Conservation (phyloP, 30 jellyfish, hydroid and myxozoan species). For the Calvadosia cruxmelitensis region DNA sequence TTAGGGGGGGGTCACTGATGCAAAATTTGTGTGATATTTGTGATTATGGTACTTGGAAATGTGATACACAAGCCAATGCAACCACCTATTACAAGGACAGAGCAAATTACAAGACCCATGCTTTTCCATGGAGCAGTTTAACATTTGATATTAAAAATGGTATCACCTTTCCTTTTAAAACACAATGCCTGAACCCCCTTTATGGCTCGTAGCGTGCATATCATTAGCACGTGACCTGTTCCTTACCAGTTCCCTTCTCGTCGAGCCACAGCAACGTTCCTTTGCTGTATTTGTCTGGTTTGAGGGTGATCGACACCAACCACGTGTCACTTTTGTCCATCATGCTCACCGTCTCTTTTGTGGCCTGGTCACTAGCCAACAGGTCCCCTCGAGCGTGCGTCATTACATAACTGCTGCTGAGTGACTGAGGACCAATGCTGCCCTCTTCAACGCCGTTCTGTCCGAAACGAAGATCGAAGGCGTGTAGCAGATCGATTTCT, state of each 20-base stretch:
- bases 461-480: conserved; percentile 49
- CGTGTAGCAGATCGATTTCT: conserved; percentile 63
- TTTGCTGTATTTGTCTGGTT: conserved; percentile 52
- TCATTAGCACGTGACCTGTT: too few species aligned
- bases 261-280: conserved; percentile 84
- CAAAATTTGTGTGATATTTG: too few species aligned
- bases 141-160: background rate
- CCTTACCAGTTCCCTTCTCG: conserved; percentile 45
- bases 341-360: conserved; percentile 43
- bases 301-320: conserved; percentile 51
- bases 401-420: conserved; percentile 29
- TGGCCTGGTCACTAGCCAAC: conserved; percentile 30
- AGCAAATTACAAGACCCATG: background rate
- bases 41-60: too few species aligned
- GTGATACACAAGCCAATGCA: too few species aligned
- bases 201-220: too few species aligned
- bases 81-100: too few species aligned
- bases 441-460: conserved; percentile 43
- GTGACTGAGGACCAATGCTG: conserved; percentile 16
- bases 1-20: too few species aligned
- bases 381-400: conserved; percentile 14
- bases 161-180: too few species aligned
- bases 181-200: too few species aligned
- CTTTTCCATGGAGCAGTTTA: background rate
- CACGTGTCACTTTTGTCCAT: conserved; percentile 39